Evolutionary conservation across 2,797 vertebrate species (phyloP), one percentile per base, ranked within the genome.

Genomic region (Vireo griseus): DNA sequence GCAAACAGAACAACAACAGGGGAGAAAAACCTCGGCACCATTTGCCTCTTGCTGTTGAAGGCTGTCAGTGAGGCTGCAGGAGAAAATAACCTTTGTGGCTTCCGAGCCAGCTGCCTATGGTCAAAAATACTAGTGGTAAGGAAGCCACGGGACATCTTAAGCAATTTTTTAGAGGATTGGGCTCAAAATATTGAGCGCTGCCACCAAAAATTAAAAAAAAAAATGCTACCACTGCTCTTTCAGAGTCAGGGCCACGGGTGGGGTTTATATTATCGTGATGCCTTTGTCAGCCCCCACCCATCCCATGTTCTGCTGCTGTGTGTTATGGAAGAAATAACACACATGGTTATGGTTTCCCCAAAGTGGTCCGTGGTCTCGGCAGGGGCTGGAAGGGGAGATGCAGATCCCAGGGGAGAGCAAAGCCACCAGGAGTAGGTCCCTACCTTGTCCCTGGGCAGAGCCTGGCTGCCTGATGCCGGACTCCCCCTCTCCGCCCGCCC

Each of bases 21-120:
- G 6, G 3, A 1, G 6, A 11, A 20, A 3, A 39, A 1, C 0
- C 5, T 37, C 45, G 26, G 5, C 21, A 10, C 5, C 4, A 4
- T 63, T 80, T 66, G 18, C 40, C 5, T 55, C 48, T 71, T 45
- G 42, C 8, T 85, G 45, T 47, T 26, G 6, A 45, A 59, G 39
- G 35, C 47, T 62, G 40, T 47, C n/a, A 35, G 5, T 5, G 29
- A 63, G 39, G 17, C 15, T 79, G 26, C n/a, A n/a, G 61, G 69
- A 62, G 39, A 74, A 92, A 88, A 86, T 35, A 71, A 83, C 16
- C 5, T 47, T 50, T 58, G 61, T 45, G 65, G 67, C 67, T 87
- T 82, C 48, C 11, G 3, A 88, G 17, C 6, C 11, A 11, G 35
- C 28, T 5, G 28, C 75, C 31, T 51, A 39, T 1, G 7, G 54